A percentile compares a stretch with the other conserved stretches of the same genome.
phyloP scores from a whole-genome alignment of 2,888 invertebrate genomes.

The Troglohyphantes excavatus region DNA sequence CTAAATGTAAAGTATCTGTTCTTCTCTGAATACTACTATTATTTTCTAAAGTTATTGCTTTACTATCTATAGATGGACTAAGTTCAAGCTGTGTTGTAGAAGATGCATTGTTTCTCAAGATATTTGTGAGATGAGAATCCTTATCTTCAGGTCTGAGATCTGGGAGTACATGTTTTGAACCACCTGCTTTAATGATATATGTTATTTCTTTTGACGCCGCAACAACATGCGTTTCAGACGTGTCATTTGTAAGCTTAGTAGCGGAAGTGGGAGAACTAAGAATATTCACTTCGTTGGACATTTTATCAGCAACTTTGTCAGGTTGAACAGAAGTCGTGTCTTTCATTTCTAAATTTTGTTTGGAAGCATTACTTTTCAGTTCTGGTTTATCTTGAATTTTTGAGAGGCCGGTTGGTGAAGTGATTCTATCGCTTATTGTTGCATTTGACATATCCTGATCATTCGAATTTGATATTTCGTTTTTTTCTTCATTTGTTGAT shows the following conservation, averaged over 20 bases:
- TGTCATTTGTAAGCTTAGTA: not conserved
- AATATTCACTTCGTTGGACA: too few relatives aligned
- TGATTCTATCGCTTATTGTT: too few relatives aligned
- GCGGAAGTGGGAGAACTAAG: not conserved
- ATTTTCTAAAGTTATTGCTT: not conserved
- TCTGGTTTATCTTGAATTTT: not conserved
- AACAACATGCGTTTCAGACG: not conserved
- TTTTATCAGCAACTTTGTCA: not conserved
- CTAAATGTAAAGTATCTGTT: not conserved
- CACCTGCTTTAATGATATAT: too few relatives aligned
- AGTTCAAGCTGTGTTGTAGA: too few relatives aligned
- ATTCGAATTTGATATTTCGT: not conserved
- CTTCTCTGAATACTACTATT: not conserved
- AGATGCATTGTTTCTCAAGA: too few relatives aligned
- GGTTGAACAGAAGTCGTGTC: not conserved
- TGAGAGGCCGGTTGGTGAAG: not conserved
- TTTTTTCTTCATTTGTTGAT: not conserved
- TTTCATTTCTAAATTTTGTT: not conserved
- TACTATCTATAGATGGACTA: too few relatives aligned
- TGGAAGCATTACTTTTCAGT: not conserved
- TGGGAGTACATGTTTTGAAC: not conserved
- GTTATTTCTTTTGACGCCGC: not conserved
- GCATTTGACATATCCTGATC: not conserved
- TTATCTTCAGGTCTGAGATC: not conserved
- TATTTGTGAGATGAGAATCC: not conserved